Evolutionary conservation across 2,888 invertebrate species (phyloP), one percentile per base, ranked within the genome.

Genomic region (Tanypteryx hageni): DNA sequence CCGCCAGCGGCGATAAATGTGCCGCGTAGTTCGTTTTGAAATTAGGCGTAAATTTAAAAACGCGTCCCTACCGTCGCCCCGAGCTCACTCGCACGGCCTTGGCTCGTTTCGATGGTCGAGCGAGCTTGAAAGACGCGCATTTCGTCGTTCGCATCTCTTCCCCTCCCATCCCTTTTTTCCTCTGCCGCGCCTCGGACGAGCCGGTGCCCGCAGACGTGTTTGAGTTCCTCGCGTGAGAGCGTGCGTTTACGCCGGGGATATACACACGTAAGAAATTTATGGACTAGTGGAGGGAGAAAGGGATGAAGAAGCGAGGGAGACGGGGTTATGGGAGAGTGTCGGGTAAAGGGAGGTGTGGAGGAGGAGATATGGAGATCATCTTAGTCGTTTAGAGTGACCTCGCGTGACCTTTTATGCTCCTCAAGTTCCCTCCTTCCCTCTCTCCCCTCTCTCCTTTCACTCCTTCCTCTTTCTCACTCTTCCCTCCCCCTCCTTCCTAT

Each of bases 201-300:
- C n/a, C 57, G 83, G 83, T 82, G 82, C 82, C 82, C 22, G 59
- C 86, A 31, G n/a, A 11, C 31, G 56, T 57, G 83, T 85, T 85
- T 22, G 85, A 58, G 57, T 22, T 31, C 14, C 31, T 86, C 61
- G 86, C 86, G 86, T 86, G 86, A 86, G 86, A 31, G 86, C 61
- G 64, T 89, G 44, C 89, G 89, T 68, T 89, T 89, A 89, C 64
- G 68, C 56, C 64, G 7, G 89, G 61, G 31, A 86, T 86, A 89
- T 89, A 64, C 64, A 44, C 89, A 44, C 89, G 89, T 89, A 64
- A 89, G 89, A 89, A 89, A 89, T 89, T 68, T 89, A 89, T 89
- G 64, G 44, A 44, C 18, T 14, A 27, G 27, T 16, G 86, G 61
- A 27, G 58, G 16, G 59, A 22, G 57, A 16, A 22, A 58, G 59